Conservation (phyloP, 2,797 vertebrate genomes). For the Acridotheres tristis region DNA sequence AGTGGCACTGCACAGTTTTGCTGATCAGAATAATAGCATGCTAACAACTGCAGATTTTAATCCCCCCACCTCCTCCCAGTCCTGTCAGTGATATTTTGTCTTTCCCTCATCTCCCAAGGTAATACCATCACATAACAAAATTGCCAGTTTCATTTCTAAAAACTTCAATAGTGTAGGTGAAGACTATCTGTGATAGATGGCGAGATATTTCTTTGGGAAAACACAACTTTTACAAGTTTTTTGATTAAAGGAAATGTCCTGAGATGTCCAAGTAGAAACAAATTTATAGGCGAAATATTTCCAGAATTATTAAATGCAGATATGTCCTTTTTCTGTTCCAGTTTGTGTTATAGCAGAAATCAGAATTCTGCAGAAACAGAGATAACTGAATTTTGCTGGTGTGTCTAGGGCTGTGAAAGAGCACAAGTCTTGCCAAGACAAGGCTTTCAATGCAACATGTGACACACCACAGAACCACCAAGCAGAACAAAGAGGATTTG, state of each 20-base stretch:
- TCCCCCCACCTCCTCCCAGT: fast-evolving
- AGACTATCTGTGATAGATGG: background rate
- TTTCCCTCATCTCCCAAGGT: background rate
- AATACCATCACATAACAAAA: background rate
- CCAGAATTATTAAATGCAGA: background rate
- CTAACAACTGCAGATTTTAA: background rate
- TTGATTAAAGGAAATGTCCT: background rate
- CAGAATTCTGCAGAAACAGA: background rate
- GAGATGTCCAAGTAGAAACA: background rate
- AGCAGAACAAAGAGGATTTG: background rate
- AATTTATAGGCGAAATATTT: background rate
- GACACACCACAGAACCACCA: background rate
- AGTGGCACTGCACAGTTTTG: background rate
- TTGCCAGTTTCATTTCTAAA: background rate
- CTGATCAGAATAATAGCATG: background rate
- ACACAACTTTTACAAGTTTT: background rate
- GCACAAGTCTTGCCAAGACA: background rate
- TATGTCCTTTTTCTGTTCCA: background rate
- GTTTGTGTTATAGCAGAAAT: background rate
- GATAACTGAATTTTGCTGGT: background rate
- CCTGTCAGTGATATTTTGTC: background rate
- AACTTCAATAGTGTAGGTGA: background rate
- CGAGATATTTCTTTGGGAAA: background rate
- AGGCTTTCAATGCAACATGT: background rate
- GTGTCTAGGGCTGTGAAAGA: background rate